Conservation (phyloP, 53 echinoderm and acorn worm genomes). For the Mesocentrotus franciscanus region DNA sequence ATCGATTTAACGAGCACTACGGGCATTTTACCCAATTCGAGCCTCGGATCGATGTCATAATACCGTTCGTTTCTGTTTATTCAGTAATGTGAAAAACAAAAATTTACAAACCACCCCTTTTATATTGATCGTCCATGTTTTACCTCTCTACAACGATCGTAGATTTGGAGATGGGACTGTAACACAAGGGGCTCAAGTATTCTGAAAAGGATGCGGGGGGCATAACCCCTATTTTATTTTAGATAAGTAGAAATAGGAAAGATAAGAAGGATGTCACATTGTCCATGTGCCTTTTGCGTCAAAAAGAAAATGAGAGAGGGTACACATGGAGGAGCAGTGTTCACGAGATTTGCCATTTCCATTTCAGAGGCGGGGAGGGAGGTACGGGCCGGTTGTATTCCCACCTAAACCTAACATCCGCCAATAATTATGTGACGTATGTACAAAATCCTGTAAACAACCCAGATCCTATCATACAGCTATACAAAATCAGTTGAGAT, state of each 20-base stretch:
- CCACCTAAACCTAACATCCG: too few relatives aligned
- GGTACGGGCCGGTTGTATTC: too few relatives aligned
- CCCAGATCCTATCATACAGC: neutral
- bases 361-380: too few relatives aligned
- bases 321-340: too few relatives aligned
- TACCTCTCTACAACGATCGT: neutral
- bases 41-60: conserved; percentile 22
- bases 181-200: too few relatives aligned
- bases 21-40: neutral
- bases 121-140: conserved; percentile 1
- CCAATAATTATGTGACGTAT: neutral
- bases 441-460: neutral
- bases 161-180: neutral
- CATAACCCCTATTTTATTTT: too few relatives aligned
- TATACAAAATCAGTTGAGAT: neutral
- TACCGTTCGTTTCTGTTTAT: conserved; percentile 29
- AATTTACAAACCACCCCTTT: conserved; percentile 16
- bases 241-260: too few relatives aligned
- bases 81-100: conserved; percentile 19
- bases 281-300: too few relatives aligned
- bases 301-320: too few relatives aligned
- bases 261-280: too few relatives aligned
- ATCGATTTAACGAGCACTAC: neutral
- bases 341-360: too few relatives aligned
- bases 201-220: too few relatives aligned